phyloP scores from a whole-genome alignment of 2,888 invertebrate species.

The Cotesia congregata region DNA sequence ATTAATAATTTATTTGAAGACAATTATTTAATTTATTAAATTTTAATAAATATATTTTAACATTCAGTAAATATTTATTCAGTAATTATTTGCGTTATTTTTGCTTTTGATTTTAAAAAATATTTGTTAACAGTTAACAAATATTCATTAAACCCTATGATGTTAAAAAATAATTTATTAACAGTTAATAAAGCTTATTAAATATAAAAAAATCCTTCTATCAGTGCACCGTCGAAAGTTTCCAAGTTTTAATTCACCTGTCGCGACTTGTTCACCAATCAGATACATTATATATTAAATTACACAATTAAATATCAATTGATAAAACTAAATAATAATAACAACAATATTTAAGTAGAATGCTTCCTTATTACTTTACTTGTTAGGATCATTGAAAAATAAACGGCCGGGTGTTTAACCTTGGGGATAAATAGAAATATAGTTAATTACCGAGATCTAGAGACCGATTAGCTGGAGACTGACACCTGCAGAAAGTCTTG shows the following conservation, averaged over 20 bases:
- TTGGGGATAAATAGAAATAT: constrained; percentile 19
- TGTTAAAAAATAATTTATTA: no score
- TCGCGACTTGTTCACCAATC: neutral
- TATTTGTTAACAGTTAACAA: no score
- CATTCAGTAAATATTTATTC: no score
- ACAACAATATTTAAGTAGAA: neutral
- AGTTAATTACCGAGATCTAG: constrained; percentile 40
- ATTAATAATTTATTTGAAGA: no score
- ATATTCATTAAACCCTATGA: no score
- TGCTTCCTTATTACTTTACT: neutral
- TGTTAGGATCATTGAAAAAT: constrained; percentile 7
- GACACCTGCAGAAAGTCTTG: constrained; percentile 46
- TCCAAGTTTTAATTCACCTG: neutral
- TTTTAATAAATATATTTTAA: no score
- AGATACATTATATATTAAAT: neutral
- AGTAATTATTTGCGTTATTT: no score
- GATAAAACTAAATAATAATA: neutral
- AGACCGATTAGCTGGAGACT: constrained; percentile 37
- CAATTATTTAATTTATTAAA: no score
- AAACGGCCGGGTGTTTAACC: neutral
- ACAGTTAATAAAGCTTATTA: no score
- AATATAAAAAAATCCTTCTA: no score
- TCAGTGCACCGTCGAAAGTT: neutral
- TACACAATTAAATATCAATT: neutral
- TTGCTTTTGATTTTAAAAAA: no score